phyloP scores from a whole-genome alignment of 1,140 invertebrate genomes.

The Drosophila ambigua region DNA sequence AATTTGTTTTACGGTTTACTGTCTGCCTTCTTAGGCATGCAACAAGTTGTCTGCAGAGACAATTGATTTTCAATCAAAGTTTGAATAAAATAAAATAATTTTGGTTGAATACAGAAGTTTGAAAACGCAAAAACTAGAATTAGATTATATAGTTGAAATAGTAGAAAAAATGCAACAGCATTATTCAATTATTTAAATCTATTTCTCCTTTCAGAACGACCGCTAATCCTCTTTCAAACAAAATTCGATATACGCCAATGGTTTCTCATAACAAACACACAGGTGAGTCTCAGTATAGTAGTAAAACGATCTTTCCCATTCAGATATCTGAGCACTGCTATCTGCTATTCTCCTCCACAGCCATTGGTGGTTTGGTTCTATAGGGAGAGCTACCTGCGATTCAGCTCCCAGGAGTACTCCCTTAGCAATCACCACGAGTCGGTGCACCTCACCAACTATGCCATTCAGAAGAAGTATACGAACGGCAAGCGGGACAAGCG shows the following conservation, averaged over 20 bases:
- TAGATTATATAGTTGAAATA: background rate
- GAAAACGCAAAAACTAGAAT: conserved; percentile 1
- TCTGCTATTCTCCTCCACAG: conserved; percentile 86
- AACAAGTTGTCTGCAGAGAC: conserved; percentile 47
- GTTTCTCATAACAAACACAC: conserved; percentile 88
- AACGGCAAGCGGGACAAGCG: conserved; percentile 90
- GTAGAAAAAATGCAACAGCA: background rate
- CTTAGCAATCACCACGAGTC: conserved; percentile 96
- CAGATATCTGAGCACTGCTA: conserved; percentile 56
- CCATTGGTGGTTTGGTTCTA: conserved; percentile 93
- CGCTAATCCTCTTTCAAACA: conserved; percentile 93
- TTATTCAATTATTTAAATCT: background rate
- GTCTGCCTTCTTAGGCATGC: conserved; percentile 16
- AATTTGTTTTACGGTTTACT: conserved; percentile 31
- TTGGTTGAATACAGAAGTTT: background rate
- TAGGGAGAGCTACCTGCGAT: conserved; percentile 93
- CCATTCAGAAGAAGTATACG: conserved; percentile 95
- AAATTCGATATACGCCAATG: conserved; percentile 97
- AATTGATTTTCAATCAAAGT: conserved; percentile 44
- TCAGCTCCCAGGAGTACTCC: conserved; percentile 96
- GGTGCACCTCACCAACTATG: conserved; percentile 96
- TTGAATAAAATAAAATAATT: background rate
- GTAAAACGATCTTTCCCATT: too few species aligned
- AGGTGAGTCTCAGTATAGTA: conserved; percentile 85
- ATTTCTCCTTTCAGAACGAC: conserved; percentile 87